Percentiles rank a stretch among this genome's conserved stretches.
Conservation (phyloP, 2,888 invertebrate species). For the Hirtodrosophila cameraria region DNA sequence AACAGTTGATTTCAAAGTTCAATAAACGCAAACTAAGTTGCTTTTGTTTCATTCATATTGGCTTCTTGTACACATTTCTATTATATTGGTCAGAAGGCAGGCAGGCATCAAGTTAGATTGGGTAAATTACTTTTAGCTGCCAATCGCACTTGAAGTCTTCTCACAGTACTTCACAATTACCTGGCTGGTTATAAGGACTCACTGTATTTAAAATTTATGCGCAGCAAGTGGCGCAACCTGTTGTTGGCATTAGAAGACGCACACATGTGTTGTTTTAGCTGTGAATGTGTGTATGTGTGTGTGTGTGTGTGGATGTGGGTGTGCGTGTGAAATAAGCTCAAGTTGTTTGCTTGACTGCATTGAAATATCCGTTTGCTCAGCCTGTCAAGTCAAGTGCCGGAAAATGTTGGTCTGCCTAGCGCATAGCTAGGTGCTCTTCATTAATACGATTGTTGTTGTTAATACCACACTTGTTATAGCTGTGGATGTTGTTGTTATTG, state of each 20-base stretch:
- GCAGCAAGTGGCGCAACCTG: constrained; percentile 40
- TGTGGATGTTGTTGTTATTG: constrained; percentile 17
- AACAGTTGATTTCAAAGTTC: no score
- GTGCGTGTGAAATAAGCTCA: constrained; percentile 1
- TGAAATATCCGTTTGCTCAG: constrained; percentile 23
- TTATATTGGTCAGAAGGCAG: not conserved
- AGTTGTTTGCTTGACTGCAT: constrained; percentile 41
- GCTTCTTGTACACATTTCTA: no score
- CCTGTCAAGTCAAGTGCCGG: constrained; percentile 46
- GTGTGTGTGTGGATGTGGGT: not conserved
- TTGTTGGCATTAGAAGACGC: constrained; percentile 30
- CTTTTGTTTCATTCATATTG: not conserved
- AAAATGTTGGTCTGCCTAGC: constrained; percentile 33
- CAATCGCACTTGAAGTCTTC: constrained; percentile 23
- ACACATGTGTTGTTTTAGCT: constrained; percentile 4
- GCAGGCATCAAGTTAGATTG: not conserved
- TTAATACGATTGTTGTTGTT: constrained; percentile 15
- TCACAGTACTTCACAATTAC: constrained; percentile 17
- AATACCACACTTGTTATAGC: no score
- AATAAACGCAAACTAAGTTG: no score
- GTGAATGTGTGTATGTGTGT: constrained; percentile 1
- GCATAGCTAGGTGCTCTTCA: constrained; percentile 11
- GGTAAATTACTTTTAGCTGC: constrained; percentile 6
- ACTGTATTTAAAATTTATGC: not conserved
- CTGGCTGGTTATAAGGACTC: not conserved